A percentile compares a stretch with the other conserved stretches of the same genome.
Evolutionary conservation across 2,113 vertebrate genomes (phyloP).

Genomic region (Aramus guarauna): DNA sequence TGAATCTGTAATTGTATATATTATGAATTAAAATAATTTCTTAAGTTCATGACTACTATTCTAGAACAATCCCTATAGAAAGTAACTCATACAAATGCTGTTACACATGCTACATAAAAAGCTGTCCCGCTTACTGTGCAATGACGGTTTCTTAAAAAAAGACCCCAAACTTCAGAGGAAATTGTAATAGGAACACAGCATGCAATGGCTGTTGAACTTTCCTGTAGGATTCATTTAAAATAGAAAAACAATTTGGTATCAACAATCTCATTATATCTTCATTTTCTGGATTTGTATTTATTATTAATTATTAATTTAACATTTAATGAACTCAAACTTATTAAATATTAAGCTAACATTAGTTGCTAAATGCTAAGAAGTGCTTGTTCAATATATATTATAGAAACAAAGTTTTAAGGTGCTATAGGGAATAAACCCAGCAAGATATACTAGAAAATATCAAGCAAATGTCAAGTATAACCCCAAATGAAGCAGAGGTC

Average conservation of each 20-base stretch:
- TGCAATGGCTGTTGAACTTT: neutral
- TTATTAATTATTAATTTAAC: neutral
- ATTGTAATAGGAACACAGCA: neutral
- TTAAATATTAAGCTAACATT: neutral
- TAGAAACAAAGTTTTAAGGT: neutral
- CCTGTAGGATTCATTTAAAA: neutral
- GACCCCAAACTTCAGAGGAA: neutral
- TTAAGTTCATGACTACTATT: neutral
- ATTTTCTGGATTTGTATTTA: neutral
- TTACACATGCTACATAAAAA: neutral
- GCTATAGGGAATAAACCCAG: neutral
- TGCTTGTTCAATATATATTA: neutral
- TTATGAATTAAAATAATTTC: neutral
- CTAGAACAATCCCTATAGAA: neutral
- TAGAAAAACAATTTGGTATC: neutral
- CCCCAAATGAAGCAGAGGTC: neutral
- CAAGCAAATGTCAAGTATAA: slow-evolving; percentile 21
- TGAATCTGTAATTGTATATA: neutral
- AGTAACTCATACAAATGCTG: neutral
- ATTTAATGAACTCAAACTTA: neutral
- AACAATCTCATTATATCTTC: neutral
- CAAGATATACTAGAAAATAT: neutral
- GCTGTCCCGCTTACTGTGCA: neutral
- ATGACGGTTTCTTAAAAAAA: neutral
- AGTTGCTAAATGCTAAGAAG: neutral